Evolutionary conservation across 2,888 invertebrate species (phyloP), one percentile per base, ranked within the genome.

Genomic region (Tolmerus cingulatus): DNA sequence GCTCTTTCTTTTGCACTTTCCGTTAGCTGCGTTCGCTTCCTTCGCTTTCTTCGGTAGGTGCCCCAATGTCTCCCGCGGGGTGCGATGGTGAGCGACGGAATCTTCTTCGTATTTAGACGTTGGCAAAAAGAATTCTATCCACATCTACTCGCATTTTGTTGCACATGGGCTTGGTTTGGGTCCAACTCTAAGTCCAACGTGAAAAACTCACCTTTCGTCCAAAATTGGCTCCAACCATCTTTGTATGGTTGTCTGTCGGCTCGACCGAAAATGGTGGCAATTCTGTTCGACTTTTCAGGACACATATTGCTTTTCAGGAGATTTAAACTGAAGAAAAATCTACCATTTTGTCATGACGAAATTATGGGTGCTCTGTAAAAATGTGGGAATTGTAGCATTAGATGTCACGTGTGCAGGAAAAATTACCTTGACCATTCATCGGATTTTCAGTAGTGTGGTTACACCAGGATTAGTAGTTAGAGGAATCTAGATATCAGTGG

Each of bases 1-100:
- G 5, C 82, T 82, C 34, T 82, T 82, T 82, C 82, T 82, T 82
- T n/a, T 40, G 19, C 37, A 34, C 66, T 37, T 82, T 57, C 30
- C 57, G 46, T 19, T 82, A 34, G 34, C 19, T 27, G 55, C 14
- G 82, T 57, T 82, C 2, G 37, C 8, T 34, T 16, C 51, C 57
- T 57, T 57, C 23, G 5, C 37, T 27, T 74, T 34, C 76, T n/a
- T 12, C 7, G 12, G 16, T 5, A 7, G 34, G 30, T 30, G 76
- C 34, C 76, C 16, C n/a, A 0, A 7, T 5, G 51, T 30, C 8
- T 16, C 14, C 37, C 37, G 19, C 16, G 2, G 34, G 14, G 16
- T n/a, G 37, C 30, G 34, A 12, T n/a, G 74, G 37, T 37, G 19
- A 8, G 76, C n/a, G 19, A 5, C 37, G 37, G 76, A 5, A 8